A percentile compares a stretch with the other conserved stretches of the same genome.
Conservation (phyloP, 2,113 vertebrate species). For the Paedocypris sp. region DNA sequence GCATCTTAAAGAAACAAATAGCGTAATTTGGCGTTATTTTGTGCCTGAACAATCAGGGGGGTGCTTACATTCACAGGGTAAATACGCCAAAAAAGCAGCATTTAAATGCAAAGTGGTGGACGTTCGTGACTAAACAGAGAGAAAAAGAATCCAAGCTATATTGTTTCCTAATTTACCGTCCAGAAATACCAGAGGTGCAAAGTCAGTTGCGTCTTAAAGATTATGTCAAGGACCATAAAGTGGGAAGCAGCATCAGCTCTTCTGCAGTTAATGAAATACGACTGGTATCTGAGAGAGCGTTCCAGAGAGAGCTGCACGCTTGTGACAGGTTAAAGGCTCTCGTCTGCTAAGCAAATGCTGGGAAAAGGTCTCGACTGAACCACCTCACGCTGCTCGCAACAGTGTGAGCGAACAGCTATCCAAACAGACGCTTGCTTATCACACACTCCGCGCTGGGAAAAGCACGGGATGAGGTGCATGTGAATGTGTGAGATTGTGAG, state of each 20-base stretch:
- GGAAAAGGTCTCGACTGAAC: conserved; percentile 3
- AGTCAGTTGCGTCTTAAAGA: not conserved
- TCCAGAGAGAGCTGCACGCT: not conserved
- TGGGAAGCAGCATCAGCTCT: not conserved
- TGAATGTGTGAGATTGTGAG: conserved; percentile 5
- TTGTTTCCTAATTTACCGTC: not conserved
- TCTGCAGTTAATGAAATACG: not conserved
- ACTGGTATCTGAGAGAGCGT: not conserved
- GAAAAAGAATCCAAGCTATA: not conserved
- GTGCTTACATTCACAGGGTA: too few relatives aligned
- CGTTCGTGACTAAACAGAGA: too few relatives aligned
- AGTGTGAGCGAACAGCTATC: conserved; percentile 11
- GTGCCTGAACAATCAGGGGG: too few relatives aligned
- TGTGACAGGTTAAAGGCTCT: not conserved
- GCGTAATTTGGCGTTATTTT: too few relatives aligned
- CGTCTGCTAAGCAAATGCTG: conserved; percentile 5
- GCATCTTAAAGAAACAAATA: too few relatives aligned
- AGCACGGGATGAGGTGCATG: not conserved
- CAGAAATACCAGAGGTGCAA: not conserved
- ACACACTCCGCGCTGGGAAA: conserved; percentile 10
- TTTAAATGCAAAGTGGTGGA: too few relatives aligned
- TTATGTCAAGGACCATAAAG: not conserved
- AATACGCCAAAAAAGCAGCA: too few relatives aligned
- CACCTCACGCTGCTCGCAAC: conserved; percentile 12
- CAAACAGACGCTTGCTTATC: conserved; percentile 31